Conservation (phyloP, 1,140 invertebrate species). For the Dufourea novaeangliae region DNA sequence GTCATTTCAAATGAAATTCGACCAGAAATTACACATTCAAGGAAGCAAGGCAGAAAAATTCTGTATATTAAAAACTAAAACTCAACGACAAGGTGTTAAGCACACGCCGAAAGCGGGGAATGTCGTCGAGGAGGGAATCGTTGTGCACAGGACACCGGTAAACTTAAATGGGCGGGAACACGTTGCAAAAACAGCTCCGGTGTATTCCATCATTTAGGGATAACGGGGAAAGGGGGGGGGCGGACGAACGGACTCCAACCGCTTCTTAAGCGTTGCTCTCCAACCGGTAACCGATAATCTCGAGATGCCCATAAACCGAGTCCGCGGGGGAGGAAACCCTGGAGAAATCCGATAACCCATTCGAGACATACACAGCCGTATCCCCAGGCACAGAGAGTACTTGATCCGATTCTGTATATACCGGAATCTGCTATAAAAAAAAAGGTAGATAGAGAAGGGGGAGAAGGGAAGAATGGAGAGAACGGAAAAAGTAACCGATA, state of each 20-base stretch:
- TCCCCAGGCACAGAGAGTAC: conserved; percentile 1
- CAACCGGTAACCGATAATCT: conserved; percentile 43
- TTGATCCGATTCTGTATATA: conserved; percentile 36
- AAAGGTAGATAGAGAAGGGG: not conserved
- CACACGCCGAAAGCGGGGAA: no score
- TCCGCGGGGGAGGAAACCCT: conserved; percentile 21
- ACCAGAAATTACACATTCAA: no score
- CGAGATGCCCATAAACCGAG: conserved; percentile 43
- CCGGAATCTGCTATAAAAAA: not conserved
- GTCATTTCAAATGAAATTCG: no score
- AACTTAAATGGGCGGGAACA: not conserved
- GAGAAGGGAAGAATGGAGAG: no score
- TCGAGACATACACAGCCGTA: conserved; percentile 44
- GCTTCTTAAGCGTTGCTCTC: conserved; percentile 37
- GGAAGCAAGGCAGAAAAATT: no score
- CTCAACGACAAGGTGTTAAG: no score
- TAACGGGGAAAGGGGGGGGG: conserved; percentile 10
- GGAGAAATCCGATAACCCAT: conserved; percentile 52
- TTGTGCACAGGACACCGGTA: conserved; percentile 6
- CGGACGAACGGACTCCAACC: conserved; percentile 31
- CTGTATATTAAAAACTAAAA: no score
- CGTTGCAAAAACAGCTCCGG: not conserved
- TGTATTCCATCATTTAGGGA: conserved; percentile 43
- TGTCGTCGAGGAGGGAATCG: not conserved
- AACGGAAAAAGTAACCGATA: conserved; percentile 21